phyloP scores from a whole-genome alignment of 2,113 vertebrate species.

The Siniperca chuatsi region DNA sequence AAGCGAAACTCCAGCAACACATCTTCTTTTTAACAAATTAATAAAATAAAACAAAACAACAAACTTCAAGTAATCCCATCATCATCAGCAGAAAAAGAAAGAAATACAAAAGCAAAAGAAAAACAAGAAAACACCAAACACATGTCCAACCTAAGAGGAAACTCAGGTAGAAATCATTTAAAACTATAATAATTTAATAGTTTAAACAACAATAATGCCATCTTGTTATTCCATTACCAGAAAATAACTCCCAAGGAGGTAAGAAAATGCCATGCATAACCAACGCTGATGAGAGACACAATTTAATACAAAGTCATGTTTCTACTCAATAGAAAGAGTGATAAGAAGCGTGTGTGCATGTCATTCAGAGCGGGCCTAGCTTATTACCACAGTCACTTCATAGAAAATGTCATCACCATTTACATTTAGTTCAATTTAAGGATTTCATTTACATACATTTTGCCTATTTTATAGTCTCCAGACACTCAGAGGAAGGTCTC shows the following conservation, averaged over 20 bases:
- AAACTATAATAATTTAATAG: conserved; percentile 71
- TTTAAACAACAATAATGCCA: conserved; percentile 76
- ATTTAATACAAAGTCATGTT: conserved; percentile 68
- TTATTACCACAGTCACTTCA: conserved; percentile 26
- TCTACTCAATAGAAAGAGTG: conserved; percentile 49
- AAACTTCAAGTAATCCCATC: conserved; percentile 81
- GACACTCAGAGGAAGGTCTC: conserved; percentile 25
- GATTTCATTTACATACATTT: conserved; percentile 18
- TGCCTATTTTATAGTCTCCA: background rate
- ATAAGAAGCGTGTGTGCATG: conserved; percentile 46
- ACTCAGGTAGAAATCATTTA: conserved; percentile 61
- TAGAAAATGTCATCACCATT: conserved; percentile 31
- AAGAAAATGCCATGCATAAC: conserved; percentile 82
- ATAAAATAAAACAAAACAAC: conserved; percentile 62
- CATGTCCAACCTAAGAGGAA: conserved; percentile 57
- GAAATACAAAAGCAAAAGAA: conserved; percentile 63
- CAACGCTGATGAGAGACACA: conserved; percentile 74
- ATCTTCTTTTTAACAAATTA: conserved; percentile 62
- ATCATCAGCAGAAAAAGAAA: conserved; percentile 57
- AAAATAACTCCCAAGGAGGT: conserved; percentile 68
- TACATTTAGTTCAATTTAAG: conserved; percentile 16
- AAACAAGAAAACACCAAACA: conserved; percentile 51
- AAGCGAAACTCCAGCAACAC: conserved; percentile 56
- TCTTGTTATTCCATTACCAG: conserved; percentile 59
- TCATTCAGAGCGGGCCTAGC: conserved; percentile 12